phyloP scores from a whole-genome alignment of 2,113 vertebrate species.

The Stigmatopora nigra region DNA sequence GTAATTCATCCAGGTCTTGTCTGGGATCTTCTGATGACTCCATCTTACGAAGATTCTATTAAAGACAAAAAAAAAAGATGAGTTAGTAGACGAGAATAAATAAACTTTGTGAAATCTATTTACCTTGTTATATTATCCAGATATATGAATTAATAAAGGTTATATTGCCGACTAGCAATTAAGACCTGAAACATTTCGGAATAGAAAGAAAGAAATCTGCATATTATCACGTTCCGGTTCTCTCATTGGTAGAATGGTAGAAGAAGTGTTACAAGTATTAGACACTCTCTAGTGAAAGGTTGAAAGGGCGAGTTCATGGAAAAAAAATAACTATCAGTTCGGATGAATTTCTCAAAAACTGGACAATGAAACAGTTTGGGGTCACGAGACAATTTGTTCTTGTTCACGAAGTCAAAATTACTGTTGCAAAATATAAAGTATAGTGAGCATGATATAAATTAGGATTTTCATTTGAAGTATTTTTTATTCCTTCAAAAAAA shows the following conservation, averaged over 20 bases:
- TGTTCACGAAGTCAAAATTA: no score
- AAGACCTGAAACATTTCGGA: neutral
- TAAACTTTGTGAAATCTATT: neutral
- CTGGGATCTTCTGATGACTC: constrained; percentile 72
- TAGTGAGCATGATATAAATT: no score
- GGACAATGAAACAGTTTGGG: no score
- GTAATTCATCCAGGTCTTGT: constrained; percentile 84
- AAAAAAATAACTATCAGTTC: no score
- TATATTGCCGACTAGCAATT: neutral
- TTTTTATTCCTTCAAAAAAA: neutral
- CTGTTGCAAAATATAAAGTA: no score
- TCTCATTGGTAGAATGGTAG: neutral
- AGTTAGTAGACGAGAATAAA: neutral
- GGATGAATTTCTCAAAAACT: no score
- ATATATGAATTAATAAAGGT: neutral
- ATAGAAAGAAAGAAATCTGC: neutral
- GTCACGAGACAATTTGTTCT: no score
- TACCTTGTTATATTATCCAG: neutral
- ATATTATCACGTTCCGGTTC: neutral
- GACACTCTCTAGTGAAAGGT: no score
- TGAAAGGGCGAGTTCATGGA: no score
- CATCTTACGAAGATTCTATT: constrained; percentile 92
- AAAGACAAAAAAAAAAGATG: constrained; percentile 11
- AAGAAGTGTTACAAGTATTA: no score
- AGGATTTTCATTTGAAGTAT: no score